phyloP scores from a whole-genome alignment of 1,140 invertebrate genomes.

The Drosophila kurseongensis region DNA sequence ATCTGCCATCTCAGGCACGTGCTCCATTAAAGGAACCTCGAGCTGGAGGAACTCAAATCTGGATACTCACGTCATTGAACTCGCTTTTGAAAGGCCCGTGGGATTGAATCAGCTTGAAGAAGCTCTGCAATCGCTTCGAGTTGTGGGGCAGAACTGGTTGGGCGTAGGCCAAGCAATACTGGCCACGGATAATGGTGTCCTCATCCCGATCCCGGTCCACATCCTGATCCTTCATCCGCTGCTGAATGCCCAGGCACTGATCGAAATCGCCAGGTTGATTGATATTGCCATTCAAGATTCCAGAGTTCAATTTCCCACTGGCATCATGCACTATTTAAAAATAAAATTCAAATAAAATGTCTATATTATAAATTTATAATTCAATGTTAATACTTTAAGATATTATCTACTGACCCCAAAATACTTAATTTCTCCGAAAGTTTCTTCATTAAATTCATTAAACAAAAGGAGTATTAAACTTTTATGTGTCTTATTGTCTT shows the following conservation, averaged over 20 bases:
- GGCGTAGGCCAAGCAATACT: constrained; percentile 88
- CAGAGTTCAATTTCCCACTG: constrained; percentile 86
- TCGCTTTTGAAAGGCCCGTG: constrained; percentile 88
- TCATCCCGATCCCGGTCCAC: constrained; percentile 5
- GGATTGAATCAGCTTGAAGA: constrained; percentile 87
- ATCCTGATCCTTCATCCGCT: constrained; percentile 34
- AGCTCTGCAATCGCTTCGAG: constrained; percentile 84
- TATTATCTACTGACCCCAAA: not conserved
- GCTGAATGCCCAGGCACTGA: constrained; percentile 85
- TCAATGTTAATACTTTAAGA: too few species aligned
- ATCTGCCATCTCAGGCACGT: constrained; percentile 18
- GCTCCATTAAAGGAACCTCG: constrained; percentile 4
- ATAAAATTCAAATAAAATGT: not conserved
- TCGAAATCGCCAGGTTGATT: constrained; percentile 89
- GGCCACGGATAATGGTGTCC: constrained; percentile 83
- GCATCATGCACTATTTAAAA: constrained; percentile 86
- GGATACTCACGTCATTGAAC: constrained; percentile 87
- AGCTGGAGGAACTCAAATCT: not conserved
- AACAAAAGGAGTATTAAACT: too few species aligned
- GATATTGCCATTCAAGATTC: constrained; percentile 87
- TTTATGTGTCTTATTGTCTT: too few species aligned
- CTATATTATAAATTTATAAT: not conserved
- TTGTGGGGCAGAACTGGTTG: constrained; percentile 85
- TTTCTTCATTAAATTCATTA: too few species aligned
- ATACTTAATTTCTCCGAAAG: not conserved